Base-by-base conservation (phyloP, 1,140 invertebrate species). In the Panulirus ornatus region DNA sequence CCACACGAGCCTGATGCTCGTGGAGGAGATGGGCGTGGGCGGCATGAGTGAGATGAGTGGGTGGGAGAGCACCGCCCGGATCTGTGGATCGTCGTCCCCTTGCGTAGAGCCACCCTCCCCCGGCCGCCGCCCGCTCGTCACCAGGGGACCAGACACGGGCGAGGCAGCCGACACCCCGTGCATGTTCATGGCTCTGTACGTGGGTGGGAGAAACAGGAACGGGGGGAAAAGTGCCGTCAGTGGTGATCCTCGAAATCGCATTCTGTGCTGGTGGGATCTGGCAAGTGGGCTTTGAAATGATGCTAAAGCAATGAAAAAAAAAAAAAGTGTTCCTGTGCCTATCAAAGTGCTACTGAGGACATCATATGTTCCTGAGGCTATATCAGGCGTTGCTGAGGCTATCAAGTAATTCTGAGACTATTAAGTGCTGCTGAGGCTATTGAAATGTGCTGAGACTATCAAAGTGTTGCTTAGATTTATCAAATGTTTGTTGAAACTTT, bases 171-270 rank as follows among this genome's bases (percentile, higher is more conserved):
- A 92, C 22, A 90, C 66, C 14, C 91, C 91, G 22, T 88, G 84
- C 84, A 92, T 84, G 44, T 92, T 92, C 91, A 92, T 92, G 14
- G 91, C 91, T 30, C 91, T 92, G 91, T 58, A 63, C 9, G 22
- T 22, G n/a, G 14, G 22, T 42, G 8, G 6, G 22, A 22, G 73
- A 11, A 3, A 22, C 14, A 27, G 3, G 19, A n/a, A 2, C 44
- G 16, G 44, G 44, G 16, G 44, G 8, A 8, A 8, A 11, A 47
- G 16, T 47, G 44, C 0, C 44, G 16, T 16, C 1, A 47, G 44
- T 47, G 16, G 16, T 47, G 16, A 47, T 47, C 44, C n/a, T 47
- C 8, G 44, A 11, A 47, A 47, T 11, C n/a, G n/a, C n/a, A n/a
- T n/a, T n/a, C n/a, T n/a, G n/a, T n/a, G n/a, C n/a, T n/a, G n/a